Evolutionary conservation across 2,113 vertebrate species (phyloP).

Genomic region (Brachionichthys hirsutus): DNA sequence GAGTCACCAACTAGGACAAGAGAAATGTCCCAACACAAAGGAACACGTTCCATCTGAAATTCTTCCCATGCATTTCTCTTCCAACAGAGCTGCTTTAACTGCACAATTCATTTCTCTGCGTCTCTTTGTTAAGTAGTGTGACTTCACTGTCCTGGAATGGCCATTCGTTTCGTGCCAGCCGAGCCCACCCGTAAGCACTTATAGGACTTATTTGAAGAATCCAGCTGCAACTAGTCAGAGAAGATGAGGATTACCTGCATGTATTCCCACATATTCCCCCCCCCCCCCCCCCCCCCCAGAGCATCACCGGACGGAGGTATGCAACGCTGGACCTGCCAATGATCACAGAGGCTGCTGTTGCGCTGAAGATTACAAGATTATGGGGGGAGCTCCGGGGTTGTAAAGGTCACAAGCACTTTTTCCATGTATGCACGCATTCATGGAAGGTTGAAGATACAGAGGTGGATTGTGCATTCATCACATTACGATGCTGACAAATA

Average conservation of each 20-base stretch:
- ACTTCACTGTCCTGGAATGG: slow-evolving; percentile 34
- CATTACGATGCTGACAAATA: slow-evolving; percentile 45
- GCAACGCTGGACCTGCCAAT: slow-evolving; percentile 50
- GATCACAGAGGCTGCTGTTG: slow-evolving; percentile 68
- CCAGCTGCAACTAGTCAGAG: slow-evolving; percentile 45
- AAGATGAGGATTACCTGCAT: slow-evolving; percentile 57
- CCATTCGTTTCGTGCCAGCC: slow-evolving; percentile 16
- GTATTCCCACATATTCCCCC: slow-evolving; percentile 44
- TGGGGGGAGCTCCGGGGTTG: slow-evolving; percentile 37
- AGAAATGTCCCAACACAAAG: no score
- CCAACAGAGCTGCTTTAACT: no score
- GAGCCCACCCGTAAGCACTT: slow-evolving; percentile 34
- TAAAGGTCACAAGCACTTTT: slow-evolving; percentile 36
- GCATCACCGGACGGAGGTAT: slow-evolving; percentile 49
- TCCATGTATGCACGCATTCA: slow-evolving; percentile 10
- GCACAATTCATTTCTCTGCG: no score
- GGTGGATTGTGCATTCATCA: slow-evolving; percentile 58
- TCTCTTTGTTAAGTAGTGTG: slow-evolving; percentile 16
- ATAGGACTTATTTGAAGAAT: slow-evolving; percentile 44
- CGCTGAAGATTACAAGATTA: slow-evolving; percentile 70
- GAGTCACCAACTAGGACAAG: no score
- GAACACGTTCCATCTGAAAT: no score
- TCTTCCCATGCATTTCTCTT: no score
- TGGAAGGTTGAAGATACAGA: slow-evolving; percentile 23
- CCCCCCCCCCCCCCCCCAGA: slow-evolving; percentile 13